A percentile compares a stretch with the other conserved stretches of the same genome.
Evolutionary conservation across 2,888 invertebrate species (phyloP).

Genomic region (Drosophila austrosaltans): DNA sequence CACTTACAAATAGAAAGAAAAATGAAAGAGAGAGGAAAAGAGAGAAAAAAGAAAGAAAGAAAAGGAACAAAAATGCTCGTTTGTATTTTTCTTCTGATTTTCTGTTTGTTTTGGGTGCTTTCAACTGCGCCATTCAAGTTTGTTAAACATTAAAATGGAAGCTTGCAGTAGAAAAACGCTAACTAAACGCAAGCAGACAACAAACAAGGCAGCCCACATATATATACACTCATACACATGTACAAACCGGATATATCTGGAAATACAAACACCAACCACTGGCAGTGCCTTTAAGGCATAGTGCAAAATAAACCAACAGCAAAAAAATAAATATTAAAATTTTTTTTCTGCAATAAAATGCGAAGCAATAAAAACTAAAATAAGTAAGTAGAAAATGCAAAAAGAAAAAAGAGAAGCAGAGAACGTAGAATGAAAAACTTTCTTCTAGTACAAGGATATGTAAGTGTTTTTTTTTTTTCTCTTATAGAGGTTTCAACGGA

Average conservation of each 20-base stretch:
- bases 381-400: conserved; percentile 31
- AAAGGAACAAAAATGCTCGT: conserved; percentile 11
- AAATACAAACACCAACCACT: conserved; percentile 22
- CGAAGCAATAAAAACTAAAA: conserved; percentile 59
- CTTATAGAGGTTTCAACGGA: conserved; percentile 59
- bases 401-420: conserved; percentile 21
- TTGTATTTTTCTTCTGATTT: conserved; percentile 16
- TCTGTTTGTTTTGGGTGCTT: conserved; percentile 40
- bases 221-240: conserved; percentile 21
- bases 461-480: conserved; percentile 39
- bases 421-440: conserved; percentile 37
- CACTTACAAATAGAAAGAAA: conserved; percentile 15
- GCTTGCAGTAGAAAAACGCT: conserved; percentile 50
- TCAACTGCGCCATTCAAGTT: conserved; percentile 54
- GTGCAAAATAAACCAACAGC: conserved; percentile 60
- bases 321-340: conserved; percentile 75
- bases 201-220: conserved; percentile 39
- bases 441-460: conserved; percentile 27
- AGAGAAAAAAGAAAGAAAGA: conserved; percentile 29
- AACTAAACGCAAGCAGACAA: conserved; percentile 59
- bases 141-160: conserved; percentile 70
- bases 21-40: conserved; percentile 23
- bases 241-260: conserved; percentile 2
- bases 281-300: conserved; percentile 41
- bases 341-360: conserved; percentile 65